Conservation (phyloP, 2,113 vertebrate genomes). For the Onychostoma macrolepis region DNA sequence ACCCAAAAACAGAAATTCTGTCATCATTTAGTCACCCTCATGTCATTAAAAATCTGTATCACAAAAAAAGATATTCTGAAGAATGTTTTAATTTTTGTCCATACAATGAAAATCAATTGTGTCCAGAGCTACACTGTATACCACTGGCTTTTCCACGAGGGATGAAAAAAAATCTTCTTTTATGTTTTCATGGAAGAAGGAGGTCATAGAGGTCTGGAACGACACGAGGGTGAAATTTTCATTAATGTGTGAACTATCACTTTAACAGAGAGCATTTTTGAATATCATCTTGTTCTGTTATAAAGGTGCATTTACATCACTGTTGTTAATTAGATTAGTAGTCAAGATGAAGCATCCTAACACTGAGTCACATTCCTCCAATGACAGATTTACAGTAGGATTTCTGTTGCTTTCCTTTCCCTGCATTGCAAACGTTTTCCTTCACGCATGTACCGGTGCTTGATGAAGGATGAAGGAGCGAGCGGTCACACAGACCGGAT, state of each 20-base stretch:
- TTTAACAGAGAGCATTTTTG: not conserved
- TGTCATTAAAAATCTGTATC: not conserved
- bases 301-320: not conserved
- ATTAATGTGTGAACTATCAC: not conserved
- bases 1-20: not conserved
- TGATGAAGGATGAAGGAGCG: constrained; percentile 51
- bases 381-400: constrained; percentile 1
- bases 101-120: not conserved
- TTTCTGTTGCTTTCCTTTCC: constrained; percentile 9
- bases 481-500: constrained; percentile 47
- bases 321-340: not conserved
- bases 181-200: not conserved
- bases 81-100: not conserved
- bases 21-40: not conserved
- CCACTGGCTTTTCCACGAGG: not conserved
- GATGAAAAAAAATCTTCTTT: not conserved
- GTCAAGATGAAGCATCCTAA: not conserved
- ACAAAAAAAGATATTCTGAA: not conserved
- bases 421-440: not conserved
- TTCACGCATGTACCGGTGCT: constrained; percentile 31
- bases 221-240: not conserved
- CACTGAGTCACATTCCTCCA: not conserved
- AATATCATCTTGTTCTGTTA: not conserved
- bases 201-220: not conserved
- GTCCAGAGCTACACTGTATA: not conserved